Conservation (phyloP, 2,113 vertebrate species). For the Aphelocoma coerulescens region DNA sequence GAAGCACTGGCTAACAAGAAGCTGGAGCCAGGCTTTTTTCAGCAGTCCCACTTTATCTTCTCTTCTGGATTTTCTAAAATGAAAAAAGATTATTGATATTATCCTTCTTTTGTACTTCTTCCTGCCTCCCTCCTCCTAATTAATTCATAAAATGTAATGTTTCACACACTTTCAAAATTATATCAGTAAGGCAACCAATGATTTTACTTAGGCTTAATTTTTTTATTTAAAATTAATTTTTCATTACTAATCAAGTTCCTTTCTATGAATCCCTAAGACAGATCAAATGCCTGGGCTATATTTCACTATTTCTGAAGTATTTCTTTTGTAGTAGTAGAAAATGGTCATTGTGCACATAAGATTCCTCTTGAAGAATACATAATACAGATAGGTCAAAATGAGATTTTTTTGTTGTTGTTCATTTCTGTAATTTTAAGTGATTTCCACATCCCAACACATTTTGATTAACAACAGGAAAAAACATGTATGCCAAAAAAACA, state of each 20-base stretch:
- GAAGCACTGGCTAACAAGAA: neutral
- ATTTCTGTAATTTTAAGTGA: neutral
- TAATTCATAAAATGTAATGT: neutral
- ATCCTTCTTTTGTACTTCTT: neutral
- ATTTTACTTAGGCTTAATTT: neutral
- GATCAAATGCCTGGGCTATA: neutral
- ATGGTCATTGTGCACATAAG: rapidly evolving
- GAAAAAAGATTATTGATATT: neutral
- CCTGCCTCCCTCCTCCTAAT: neutral
- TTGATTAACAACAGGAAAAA: neutral
- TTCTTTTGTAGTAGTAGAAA: neutral
- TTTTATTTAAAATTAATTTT: neutral
- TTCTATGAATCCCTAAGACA: neutral
- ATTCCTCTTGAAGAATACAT: neutral
- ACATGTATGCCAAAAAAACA: neutral
- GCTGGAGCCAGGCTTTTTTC: neutral
- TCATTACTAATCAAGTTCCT: neutral
- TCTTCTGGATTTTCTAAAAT: neutral
- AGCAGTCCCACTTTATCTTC: neutral
- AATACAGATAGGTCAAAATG: neutral
- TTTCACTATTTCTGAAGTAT: neutral
- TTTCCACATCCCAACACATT: neutral
- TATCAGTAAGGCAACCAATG: neutral
- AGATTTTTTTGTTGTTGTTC: neutral
- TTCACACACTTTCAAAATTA: neutral